Base-by-base conservation (phyloP, 2,797 vertebrate genomes). In the Hafferia zeledoni region DNA sequence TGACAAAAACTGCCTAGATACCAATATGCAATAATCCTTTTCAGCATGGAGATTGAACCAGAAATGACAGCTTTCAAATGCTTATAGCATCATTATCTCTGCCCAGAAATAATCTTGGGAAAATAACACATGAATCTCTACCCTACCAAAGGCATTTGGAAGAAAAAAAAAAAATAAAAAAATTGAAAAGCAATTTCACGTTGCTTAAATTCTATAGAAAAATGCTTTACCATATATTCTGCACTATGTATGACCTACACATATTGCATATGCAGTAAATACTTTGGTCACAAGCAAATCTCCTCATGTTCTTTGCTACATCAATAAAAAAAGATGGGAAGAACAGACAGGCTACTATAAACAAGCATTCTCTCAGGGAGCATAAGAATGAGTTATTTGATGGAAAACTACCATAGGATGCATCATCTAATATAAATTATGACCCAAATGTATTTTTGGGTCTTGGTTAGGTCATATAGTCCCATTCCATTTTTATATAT, bases 61-160 rank as follows among this genome's bases (percentile, higher is more conserved):
- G 82, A 92, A 93, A 83, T 63, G 82, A 76, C 93, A 93, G 84
- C 87, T 92, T 94, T 93, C 64, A 78, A 91, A 90, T 88, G 77
- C 71, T 90, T 85, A 88, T 55, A 59, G 44, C 47, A 47, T 86
- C 87, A 70, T 93, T 93, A 84, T 84, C 59, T 72, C 13, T 52
- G 46, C 74, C 56, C 41, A 89, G 84, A 87, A 96, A 95, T 87
- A 91, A 91, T 89, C 65, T 46, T 11, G 24, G 59, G 39, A 7
- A 76, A 90, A 90, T 88, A 72, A 65, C 22, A 46, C 5, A 68
- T 6, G 10, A 90, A 91, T 91, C 52, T 46, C 60, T 74, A 93
- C 55, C n/a, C 60, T 74, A 93, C 57, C n/a, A 44, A 68, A 90
- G 49, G 64, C 50, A 83, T 37, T 89, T 87, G 64, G 60, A 87